Conservation (phyloP, 1,140 invertebrate genomes). For the Drosophila ficusphila region DNA sequence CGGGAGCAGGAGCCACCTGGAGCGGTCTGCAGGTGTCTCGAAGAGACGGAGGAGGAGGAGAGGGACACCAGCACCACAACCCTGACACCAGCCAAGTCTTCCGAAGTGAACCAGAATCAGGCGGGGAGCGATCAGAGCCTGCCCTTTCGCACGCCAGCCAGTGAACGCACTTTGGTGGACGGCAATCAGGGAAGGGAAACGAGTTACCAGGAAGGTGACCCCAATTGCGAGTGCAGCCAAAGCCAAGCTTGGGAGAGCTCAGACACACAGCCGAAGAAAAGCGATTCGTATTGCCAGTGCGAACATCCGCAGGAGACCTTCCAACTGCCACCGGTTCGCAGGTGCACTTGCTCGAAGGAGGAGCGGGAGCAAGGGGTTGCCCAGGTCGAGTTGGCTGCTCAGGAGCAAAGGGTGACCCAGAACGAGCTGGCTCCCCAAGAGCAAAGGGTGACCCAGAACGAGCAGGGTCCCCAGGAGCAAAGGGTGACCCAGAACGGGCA, state of each 20-base stretch:
- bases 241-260: background rate
- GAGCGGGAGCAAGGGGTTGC: background rate
- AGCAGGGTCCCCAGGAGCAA: too few species aligned
- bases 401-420: too few species aligned
- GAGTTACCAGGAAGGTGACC: background rate
- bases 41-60: background rate
- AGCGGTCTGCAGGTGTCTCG: too few species aligned
- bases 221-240: background rate
- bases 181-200: background rate
- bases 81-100: background rate
- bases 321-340: background rate
- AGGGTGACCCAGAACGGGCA: too few species aligned
- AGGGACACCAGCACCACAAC: slow-evolving; percentile 23
- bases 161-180: slow-evolving; percentile 10
- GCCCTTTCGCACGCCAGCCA: background rate
- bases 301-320: background rate
- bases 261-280: too few species aligned
- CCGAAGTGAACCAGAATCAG: background rate
- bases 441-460: too few species aligned
- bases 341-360: background rate
- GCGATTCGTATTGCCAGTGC: slow-evolving; percentile 1
- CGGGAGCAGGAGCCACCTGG: background rate
- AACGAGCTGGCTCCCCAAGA: too few species aligned
- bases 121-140: background rate
- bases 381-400: too few species aligned